These are phyloP conservation scores for Pterostichus niger DNA, from an alignment of 2,888 invertebrate genomes.

Conservation along the genomic window DNA sequence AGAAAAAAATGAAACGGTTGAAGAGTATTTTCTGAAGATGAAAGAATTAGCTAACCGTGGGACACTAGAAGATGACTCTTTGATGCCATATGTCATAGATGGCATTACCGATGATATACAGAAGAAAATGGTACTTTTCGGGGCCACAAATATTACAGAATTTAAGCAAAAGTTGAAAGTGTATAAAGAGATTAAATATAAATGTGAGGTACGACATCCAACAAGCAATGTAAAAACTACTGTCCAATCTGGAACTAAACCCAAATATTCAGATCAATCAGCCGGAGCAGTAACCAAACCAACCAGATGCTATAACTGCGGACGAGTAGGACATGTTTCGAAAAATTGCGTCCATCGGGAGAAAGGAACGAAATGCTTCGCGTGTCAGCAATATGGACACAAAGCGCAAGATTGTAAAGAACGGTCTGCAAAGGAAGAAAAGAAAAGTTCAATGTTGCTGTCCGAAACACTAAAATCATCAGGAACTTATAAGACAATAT, in stretches of 20 bases:
- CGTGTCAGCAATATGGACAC: conserved; percentile 71
- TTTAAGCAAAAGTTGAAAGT: conserved; percentile 68
- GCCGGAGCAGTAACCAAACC: not conserved
- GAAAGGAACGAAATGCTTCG: conserved; percentile 72
- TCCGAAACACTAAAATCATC: not conserved
- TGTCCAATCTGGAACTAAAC: not conserved
- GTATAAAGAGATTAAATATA: conserved; percentile 68
- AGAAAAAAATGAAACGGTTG: conserved; percentile 72
- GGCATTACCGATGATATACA: conserved; percentile 71
- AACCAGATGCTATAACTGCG: conserved; percentile 68
- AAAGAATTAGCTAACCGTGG: conserved; percentile 73
- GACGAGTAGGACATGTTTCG: conserved; percentile 65
- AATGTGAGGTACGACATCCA: conserved; percentile 12
- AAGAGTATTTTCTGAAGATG: conserved; percentile 74
- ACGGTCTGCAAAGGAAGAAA: no score
- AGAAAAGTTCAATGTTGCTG: not conserved
- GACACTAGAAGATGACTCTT: conserved; percentile 71
- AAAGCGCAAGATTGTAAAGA: conserved; percentile 24
- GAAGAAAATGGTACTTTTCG: conserved; percentile 70
- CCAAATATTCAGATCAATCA: not conserved
- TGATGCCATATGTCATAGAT: conserved; percentile 75
- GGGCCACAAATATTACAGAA: conserved; percentile 68
- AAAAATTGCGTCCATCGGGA: conserved; percentile 67
- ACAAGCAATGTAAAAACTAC: no score
- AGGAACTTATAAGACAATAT: conserved; percentile 39